A percentile compares a stretch with the other conserved stretches of the same genome.
phyloP scores from a whole-genome alignment of 2,888 invertebrate species.

The Zaprionus bogoriensis region DNA sequence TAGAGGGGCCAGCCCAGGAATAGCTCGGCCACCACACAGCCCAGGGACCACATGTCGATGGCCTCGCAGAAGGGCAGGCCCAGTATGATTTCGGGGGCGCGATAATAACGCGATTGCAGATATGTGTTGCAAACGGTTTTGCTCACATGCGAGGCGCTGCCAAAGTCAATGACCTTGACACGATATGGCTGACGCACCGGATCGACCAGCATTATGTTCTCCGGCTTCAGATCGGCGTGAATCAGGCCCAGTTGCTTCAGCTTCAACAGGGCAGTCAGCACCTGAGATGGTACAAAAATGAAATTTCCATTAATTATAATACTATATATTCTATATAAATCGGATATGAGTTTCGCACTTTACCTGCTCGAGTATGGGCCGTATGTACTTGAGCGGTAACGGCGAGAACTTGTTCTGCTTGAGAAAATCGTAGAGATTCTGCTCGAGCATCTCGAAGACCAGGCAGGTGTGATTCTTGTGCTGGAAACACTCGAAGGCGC shows the following conservation, averaged over 20 bases:
- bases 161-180: constrained; percentile 99
- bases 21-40: constrained; percentile 99
- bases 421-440: constrained; percentile 99
- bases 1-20: constrained; percentile 99
- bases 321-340: too few relatives aligned
- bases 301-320: background rate
- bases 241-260: constrained; percentile 97
- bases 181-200: constrained; percentile 98
- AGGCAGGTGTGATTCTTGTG: constrained; percentile 99
- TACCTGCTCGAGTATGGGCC: constrained; percentile 99
- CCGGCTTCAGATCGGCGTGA: constrained; percentile 99
- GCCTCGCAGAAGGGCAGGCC: constrained; percentile 99
- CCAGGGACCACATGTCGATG: constrained; percentile 99
- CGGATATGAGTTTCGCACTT: background rate
- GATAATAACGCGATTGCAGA: constrained; percentile 98
- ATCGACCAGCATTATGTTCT: constrained; percentile 99
- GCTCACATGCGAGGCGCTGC: constrained; percentile 99
- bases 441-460: constrained; percentile 99
- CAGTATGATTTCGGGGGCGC: constrained; percentile 98
- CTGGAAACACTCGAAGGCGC: constrained; percentile 99
- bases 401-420: constrained; percentile 99
- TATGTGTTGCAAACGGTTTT: constrained; percentile 99
- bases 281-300: constrained; percentile 53
- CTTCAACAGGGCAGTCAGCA: constrained; percentile 87
- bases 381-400: constrained; percentile 97